phyloP scores from a whole-genome alignment of 1,140 invertebrate genomes.

The Melipona quadrifasciata region DNA sequence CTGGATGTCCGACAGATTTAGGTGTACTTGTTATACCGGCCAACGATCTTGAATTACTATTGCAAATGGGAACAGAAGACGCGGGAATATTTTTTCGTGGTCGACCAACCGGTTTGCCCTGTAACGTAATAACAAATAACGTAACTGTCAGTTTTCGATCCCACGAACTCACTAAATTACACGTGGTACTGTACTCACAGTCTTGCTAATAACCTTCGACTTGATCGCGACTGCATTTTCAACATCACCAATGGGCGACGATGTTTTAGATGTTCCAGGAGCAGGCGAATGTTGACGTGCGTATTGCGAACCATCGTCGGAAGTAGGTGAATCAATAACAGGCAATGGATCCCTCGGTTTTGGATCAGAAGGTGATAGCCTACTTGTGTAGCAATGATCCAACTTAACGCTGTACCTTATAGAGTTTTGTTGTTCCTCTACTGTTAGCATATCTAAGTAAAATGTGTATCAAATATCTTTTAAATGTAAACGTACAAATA shows the following conservation, averaged over 20 bases:
- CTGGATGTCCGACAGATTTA: conserved; percentile 52
- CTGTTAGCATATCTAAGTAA: conserved; percentile 80
- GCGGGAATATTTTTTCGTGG: conserved; percentile 47
- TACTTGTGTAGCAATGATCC: conserved; percentile 81
- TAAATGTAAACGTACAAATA: too few relatives aligned
- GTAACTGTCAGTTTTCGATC: neutral
- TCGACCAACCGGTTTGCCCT: conserved; percentile 56
- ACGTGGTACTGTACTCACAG: conserved; percentile 8
- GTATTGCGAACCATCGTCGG: conserved; percentile 66
- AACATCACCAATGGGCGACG: conserved; percentile 16
- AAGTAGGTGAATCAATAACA: conserved; percentile 69
- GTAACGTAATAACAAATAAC: conserved; percentile 13
- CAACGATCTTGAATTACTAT: conserved; percentile 38
- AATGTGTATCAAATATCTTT: conserved; percentile 3
- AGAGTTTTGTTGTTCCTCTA: conserved; percentile 79
- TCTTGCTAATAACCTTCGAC: conserved; percentile 43
- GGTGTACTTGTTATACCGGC: conserved; percentile 42
- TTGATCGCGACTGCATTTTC: conserved; percentile 32
- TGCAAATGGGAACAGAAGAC: neutral
- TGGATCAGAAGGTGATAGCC: conserved; percentile 74
- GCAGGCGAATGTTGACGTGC: conserved; percentile 52
- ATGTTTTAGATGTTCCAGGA: conserved; percentile 13
- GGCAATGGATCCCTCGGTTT: conserved; percentile 75
- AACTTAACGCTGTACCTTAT: conserved; percentile 77
- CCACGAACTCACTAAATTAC: neutral